Conservation (phyloP, 2,888 invertebrate genomes). For the Zygogramma bicolorata region DNA sequence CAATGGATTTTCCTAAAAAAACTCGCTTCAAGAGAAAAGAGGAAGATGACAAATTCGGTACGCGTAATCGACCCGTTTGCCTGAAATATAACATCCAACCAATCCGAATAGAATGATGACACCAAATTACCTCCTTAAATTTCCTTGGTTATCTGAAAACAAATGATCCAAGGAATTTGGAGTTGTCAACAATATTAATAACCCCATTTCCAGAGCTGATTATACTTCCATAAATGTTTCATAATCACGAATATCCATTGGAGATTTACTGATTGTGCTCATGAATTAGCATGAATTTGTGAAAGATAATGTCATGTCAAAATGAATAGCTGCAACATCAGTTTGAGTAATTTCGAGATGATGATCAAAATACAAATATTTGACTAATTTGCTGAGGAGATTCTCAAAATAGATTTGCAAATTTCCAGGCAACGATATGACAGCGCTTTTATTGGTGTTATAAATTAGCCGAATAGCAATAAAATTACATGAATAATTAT, state of each 20-base stretch:
- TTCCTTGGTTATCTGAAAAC: not conserved
- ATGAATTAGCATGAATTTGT: not conserved
- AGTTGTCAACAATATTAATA: not conserved
- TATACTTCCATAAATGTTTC: not conserved
- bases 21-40: no score
- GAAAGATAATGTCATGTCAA: not conserved
- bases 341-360: not conserved
- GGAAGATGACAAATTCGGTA: no score
- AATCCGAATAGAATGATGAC: no score
- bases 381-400: not conserved
- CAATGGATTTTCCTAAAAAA: no score
- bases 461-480: not conserved
- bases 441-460: not conserved
- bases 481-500: not conserved
- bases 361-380: not conserved
- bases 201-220: not conserved
- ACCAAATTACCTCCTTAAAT: no score
- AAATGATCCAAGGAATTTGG: not conserved
- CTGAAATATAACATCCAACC: no score
- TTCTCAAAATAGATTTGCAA: slow-evolving; percentile 4
- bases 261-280: not conserved
- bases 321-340: not conserved
- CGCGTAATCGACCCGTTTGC: no score
- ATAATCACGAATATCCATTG: not conserved
- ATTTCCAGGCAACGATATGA: not conserved